Conservation (phyloP, 2,888 invertebrate species). For the Erebia aethiops region DNA sequence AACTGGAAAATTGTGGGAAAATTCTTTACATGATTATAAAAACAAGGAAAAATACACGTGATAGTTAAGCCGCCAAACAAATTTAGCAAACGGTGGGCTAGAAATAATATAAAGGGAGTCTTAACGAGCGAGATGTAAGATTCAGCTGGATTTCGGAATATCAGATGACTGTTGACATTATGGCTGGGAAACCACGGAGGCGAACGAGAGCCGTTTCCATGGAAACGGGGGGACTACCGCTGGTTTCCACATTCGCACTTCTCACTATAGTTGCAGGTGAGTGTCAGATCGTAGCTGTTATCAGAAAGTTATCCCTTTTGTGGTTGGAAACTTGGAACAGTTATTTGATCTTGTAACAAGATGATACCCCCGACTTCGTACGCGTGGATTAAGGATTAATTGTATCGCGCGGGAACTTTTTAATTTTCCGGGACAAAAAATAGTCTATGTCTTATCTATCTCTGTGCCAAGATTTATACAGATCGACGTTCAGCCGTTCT, state of each 20-base stretch:
- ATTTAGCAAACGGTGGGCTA: too few relatives aligned
- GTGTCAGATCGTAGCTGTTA: slow-evolving; percentile 33
- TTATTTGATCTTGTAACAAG: not conserved
- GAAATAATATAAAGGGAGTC: slow-evolving; percentile 19
- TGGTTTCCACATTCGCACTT: slow-evolving; percentile 75
- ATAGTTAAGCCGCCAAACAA: not conserved
- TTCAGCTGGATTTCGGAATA: slow-evolving; percentile 44
- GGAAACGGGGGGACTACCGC: slow-evolving; percentile 73
- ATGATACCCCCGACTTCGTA: too few relatives aligned
- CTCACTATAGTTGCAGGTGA: slow-evolving; percentile 78
- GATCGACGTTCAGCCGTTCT: too few relatives aligned
- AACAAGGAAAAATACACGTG: not conserved
- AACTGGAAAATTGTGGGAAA: not conserved
- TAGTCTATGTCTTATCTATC: too few relatives aligned
- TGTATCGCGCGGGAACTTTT: too few relatives aligned
- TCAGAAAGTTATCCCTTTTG: not conserved
- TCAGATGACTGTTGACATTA: slow-evolving; percentile 60
- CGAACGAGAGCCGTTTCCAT: slow-evolving; percentile 64
- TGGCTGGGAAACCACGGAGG: slow-evolving; percentile 59
- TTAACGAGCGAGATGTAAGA: slow-evolving; percentile 54
- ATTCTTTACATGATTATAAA: not conserved
- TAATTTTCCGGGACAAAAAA: too few relatives aligned
- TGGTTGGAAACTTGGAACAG: not conserved
- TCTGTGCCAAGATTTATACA: too few relatives aligned
- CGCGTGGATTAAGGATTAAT: too few relatives aligned